These are phyloP conservation scores for Mus musculus DNA, from an alignment of 2,113 vertebrate genomes.

Conservation along the genomic window GRCm39 chr15:100379501-100380000, in stretches of 20 bases:
- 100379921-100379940: conserved; percentile 78
- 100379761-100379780: conserved; percentile 58
- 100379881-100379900: conserved; percentile 69
- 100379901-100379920: conserved; percentile 71
- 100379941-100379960: conserved; percentile 81
- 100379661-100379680: conserved; percentile 70
- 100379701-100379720: conserved; percentile 73
- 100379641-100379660: conserved; percentile 85
- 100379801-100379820: conserved; percentile 71
- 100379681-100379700: conserved; percentile 77
- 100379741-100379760: conserved; percentile 38
- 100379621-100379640: conserved; percentile 79
- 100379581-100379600: conserved; percentile 57
- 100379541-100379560: conserved; percentile 61
- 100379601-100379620: conserved; percentile 74
- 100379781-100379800: conserved; percentile 60
- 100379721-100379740: conserved; percentile 47
- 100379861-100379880: conserved; percentile 33
- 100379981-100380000: conserved; percentile 57
- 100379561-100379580: conserved; percentile 75
- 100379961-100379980: conserved; percentile 80
- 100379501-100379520: conserved; percentile 10
- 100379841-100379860: conserved; percentile 46
- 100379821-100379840: conserved; percentile 58
- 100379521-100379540: conserved; percentile 49